Evolutionary conservation across 2,888 invertebrate species (phyloP), one percentile per base, ranked within the genome.

Genomic region (Ophioninae sp.): DNA sequence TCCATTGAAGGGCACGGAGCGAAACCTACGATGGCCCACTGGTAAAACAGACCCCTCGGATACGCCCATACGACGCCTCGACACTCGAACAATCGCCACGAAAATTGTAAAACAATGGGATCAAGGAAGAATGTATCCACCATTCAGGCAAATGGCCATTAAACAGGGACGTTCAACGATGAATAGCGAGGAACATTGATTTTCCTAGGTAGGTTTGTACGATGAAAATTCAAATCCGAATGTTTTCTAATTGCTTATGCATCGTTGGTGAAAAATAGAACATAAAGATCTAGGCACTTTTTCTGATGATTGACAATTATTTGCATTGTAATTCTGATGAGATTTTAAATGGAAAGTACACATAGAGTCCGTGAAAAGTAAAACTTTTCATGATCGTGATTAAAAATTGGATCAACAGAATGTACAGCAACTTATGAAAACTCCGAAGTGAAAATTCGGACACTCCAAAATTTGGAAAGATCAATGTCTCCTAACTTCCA

Each of bases 1-100:
- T 94, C 93, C 89, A 91, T 92, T 83, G 91, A 86, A 77, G 91
- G 91, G 90, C 94, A 94, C 86, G 92, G 92, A 82, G 93, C 92
- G 89, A 91, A 87, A 90, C 90, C 92, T 91, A 89, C 86, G 87
- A 88, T 84, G 88, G 84, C 87, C 88, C 87, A 87, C 85, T 89
- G 87, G 87, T 89, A 87, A 87, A 89, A 87, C 84, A 87, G 83
- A 86, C 86, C 51, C 87, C 88, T 89, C 84, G 78, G 76, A 74
- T 79, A 76, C 76, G 76, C 88, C 87, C 89, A 88, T 87, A 83
- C 83, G 56, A 85, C 71, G 82, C 86, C 87, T 85, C 87, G 83
- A 76, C 69, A 68, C 72, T 69, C 79, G 79, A 68, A 74, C 79
- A 79, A 82, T 84, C 77, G 79, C 79, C 81, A 67, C 8, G 23